Percentiles rank a stretch among this genome's conserved stretches.
phyloP scores from a whole-genome alignment of 2,888 invertebrate genomes.

The Zootermopsis nevadensis region DNA sequence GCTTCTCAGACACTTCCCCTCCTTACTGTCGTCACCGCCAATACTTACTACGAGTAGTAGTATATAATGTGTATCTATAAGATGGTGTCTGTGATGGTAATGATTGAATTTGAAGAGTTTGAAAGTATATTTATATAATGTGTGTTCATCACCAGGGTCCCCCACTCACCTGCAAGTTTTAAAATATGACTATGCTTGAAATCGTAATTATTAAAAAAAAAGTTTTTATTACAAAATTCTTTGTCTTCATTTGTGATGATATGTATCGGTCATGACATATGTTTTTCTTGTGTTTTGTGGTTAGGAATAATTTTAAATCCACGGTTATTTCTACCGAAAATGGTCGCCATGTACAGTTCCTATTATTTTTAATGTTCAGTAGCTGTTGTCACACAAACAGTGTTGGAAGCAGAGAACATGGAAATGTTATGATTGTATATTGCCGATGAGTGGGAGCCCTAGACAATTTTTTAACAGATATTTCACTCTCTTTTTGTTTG shows the following conservation, averaged over 20 bases:
- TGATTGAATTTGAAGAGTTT: slow-evolving; percentile 5
- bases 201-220: neutral
- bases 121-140: slow-evolving; percentile 24
- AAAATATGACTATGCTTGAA: neutral
- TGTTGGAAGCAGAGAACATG: too few relatives aligned
- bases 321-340: neutral
- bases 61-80: slow-evolving; percentile 9
- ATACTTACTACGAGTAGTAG: neutral
- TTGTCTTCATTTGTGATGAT: neutral
- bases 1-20: neutral
- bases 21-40: neutral
- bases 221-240: neutral
- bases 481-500: slow-evolving; percentile 5
- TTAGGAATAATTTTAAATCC: neutral
- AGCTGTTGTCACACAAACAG: neutral
- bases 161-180: neutral
- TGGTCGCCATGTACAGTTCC: slow-evolving; percentile 12
- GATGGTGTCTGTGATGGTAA: slow-evolving; percentile 23
- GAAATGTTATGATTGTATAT: neutral
- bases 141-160: neutral
- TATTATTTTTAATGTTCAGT: slow-evolving; percentile 14
- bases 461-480: neutral
- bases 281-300: neutral
- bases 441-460: slow-evolving; percentile 13
- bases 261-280: neutral